Evolutionary conservation across 2,888 invertebrate genomes (phyloP).

Genomic region (Gisinianus flammeolus): DNA sequence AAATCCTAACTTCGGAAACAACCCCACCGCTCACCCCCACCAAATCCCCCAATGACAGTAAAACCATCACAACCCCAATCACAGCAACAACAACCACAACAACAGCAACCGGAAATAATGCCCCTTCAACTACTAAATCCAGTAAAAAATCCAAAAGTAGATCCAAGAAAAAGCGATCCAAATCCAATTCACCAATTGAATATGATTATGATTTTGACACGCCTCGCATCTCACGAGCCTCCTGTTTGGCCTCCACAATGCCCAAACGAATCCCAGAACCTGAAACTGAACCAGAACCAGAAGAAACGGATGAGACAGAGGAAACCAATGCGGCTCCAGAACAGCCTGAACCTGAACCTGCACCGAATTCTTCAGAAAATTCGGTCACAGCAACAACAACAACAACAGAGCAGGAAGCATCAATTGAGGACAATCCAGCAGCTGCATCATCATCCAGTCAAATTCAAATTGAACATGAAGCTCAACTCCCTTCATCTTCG

Average conservation of each 20-base stretch:
- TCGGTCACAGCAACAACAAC: background rate
- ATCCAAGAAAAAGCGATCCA: background rate
- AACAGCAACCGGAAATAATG: background rate
- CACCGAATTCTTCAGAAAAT: slow-evolving; percentile 3
- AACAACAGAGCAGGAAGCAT: slow-evolving; percentile 15
- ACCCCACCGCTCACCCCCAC: slow-evolving; percentile 27
- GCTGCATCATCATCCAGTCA: slow-evolving; percentile 9
- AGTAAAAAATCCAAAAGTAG: background rate
- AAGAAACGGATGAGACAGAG: background rate
- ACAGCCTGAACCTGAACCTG: background rate
- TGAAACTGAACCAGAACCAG: background rate
- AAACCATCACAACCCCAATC: background rate
- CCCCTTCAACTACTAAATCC: background rate
- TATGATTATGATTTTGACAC: background rate
- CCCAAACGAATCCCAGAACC: background rate
- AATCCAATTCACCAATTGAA: background rate
- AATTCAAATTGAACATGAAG: too few relatives aligned
- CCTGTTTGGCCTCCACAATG: background rate
- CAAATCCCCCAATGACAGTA: background rate
- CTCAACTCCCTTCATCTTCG: background rate
- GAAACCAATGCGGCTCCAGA: background rate
- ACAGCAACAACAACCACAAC: background rate
- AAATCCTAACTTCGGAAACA: slow-evolving; percentile 12
- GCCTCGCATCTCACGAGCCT: background rate
- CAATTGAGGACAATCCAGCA: slow-evolving; percentile 7